Evolutionary conservation across 1,140 invertebrate genomes (phyloP).

Genomic region (Pseudomyrmex sp.): DNA sequence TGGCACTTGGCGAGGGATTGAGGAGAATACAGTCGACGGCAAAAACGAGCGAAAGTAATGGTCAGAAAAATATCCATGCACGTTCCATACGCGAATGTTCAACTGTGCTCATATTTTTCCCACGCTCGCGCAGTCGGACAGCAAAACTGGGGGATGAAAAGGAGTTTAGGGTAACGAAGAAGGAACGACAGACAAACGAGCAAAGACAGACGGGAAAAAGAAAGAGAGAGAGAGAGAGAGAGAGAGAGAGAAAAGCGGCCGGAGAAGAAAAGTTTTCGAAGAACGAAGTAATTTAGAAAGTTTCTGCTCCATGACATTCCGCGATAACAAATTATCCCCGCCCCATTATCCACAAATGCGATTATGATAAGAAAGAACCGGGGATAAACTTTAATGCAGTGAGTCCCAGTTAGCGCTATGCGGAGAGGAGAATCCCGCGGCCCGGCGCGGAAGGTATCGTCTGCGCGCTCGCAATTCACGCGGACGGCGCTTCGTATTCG

Average conservation of each 20-base stretch:
- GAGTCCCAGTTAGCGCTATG: constrained; percentile 72
- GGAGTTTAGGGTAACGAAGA: not conserved
- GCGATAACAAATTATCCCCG: constrained; percentile 85
- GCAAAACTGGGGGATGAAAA: constrained; percentile 11
- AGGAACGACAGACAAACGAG: not conserved
- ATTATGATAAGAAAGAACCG: constrained; percentile 85
- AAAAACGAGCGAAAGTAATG: constrained; percentile 63
- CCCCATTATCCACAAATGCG: constrained; percentile 85
- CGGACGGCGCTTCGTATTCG: constrained; percentile 27
- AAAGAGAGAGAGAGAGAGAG: not conserved
- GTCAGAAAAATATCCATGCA: constrained; percentile 77
- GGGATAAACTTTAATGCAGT: constrained; percentile 82
- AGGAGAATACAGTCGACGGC: constrained; percentile 34
- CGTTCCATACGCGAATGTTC: constrained; percentile 76
- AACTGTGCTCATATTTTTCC: constrained; percentile 80
- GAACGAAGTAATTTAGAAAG: constrained; percentile 85
- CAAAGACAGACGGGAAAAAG: too few relatives aligned
- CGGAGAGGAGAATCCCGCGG: constrained; percentile 36
- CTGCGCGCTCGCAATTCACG: constrained; percentile 67
- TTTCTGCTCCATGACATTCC: constrained; percentile 84
- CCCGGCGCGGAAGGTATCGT: constrained; percentile 51
- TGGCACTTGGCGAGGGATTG: constrained; percentile 34
- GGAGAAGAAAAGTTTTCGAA: constrained; percentile 78
- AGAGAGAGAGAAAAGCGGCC: constrained; percentile 38
- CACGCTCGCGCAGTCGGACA: constrained; percentile 46